Percentiles rank a stretch among this genome's conserved stretches.
Evolutionary conservation across 1,140 invertebrate species (phyloP).

Genomic region (Leucophenga varia): DNA sequence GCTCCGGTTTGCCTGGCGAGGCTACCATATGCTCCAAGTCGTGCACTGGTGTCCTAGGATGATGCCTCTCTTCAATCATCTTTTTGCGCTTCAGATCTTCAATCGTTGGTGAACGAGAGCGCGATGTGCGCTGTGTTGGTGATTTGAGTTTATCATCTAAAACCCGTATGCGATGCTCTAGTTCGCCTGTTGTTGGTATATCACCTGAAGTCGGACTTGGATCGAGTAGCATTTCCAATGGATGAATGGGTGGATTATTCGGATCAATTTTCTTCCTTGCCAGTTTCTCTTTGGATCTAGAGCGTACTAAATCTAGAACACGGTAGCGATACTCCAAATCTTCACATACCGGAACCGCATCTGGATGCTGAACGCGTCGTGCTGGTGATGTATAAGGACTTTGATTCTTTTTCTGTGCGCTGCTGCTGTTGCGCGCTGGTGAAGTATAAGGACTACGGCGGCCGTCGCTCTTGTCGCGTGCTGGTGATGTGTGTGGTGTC

Average conservation of each 20-base stretch:
- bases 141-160: conserved; percentile 39
- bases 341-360: conserved; percentile 34
- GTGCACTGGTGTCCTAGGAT: conserved; percentile 34
- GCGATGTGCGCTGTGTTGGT: conserved; percentile 19
- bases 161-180: conserved; percentile 43
- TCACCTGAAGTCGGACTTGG: conserved; percentile 40
- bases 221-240: conserved; percentile 45
- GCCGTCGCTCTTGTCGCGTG: conserved; percentile 16
- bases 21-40: conserved; percentile 33
- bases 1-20: conserved; percentile 31
- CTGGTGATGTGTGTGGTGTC: conserved; percentile 32
- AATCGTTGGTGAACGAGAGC: conserved; percentile 41
- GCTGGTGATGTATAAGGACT: conserved; percentile 34
- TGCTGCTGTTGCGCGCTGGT: conserved; percentile 17
- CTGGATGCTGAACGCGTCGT: conserved; percentile 25
- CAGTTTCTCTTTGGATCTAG: conserved; percentile 44
- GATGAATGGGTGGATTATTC: conserved; percentile 42
- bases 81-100: conserved; percentile 43
- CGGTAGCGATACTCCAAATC: conserved; percentile 47
- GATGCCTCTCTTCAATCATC: conserved; percentile 28
- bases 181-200: conserved; percentile 44
- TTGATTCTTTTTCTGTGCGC: conserved; percentile 3
- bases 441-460: conserved; percentile 26
- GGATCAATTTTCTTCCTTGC: conserved; percentile 30
- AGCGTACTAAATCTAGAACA: conserved; percentile 38